Evolutionary conservation across 1,140 invertebrate species (phyloP).

Genomic region (Caenorhabditis brenneri): DNA sequence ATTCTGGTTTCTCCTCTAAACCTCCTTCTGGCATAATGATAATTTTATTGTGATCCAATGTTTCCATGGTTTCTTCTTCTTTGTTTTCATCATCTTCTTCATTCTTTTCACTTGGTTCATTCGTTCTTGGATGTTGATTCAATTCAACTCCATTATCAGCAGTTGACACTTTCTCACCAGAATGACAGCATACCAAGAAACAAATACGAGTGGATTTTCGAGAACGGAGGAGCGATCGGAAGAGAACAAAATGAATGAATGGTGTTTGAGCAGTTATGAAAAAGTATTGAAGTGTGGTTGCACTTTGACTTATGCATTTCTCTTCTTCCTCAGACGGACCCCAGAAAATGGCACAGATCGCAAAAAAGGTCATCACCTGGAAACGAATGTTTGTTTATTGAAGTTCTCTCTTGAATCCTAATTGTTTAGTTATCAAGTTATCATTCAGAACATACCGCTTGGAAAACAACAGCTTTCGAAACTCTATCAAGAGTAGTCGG

Average conservation of each 20-base stretch:
- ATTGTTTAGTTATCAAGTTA: no score
- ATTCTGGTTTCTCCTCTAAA: neutral
- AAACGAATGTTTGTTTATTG: neutral
- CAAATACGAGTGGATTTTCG: neutral
- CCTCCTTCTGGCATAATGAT: neutral
- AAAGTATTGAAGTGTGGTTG: neutral
- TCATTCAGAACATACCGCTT: neutral
- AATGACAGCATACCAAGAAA: conserved; percentile 1
- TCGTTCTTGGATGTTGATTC: neutral
- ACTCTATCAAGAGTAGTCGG: neutral
- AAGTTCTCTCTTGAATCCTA: neutral
- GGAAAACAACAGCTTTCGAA: neutral
- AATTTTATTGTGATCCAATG: conserved; percentile 17
- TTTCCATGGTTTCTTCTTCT: neutral
- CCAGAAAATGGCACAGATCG: neutral
- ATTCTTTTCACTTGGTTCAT: conserved; percentile 4
- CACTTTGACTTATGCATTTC: neutral
- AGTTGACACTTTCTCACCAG: neutral
- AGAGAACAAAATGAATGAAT: neutral
- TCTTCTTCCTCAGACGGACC: neutral
- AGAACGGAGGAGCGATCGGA: neutral
- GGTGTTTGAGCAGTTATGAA: conserved; percentile 14
- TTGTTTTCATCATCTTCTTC: neutral
- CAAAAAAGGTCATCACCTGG: neutral
- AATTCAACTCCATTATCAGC: conserved; percentile 12